Conservation (phyloP, 2,888 invertebrate genomes). For the Proisotoma minuta region DNA sequence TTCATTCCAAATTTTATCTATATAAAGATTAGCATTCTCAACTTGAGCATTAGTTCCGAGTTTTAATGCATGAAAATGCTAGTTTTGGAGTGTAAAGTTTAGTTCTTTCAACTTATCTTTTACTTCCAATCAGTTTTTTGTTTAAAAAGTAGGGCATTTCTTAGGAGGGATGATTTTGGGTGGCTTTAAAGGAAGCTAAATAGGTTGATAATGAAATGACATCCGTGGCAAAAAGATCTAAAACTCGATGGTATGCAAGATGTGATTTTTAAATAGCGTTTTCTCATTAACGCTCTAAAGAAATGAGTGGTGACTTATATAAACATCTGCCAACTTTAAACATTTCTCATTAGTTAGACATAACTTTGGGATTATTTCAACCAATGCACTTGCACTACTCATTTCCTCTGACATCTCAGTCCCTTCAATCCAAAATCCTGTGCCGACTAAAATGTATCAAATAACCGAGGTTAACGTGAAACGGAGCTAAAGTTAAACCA, state of each 20-base stretch:
- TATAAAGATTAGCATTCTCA: no score
- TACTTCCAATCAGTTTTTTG: no score
- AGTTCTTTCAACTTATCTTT: no score
- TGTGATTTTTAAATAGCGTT: not conserved
- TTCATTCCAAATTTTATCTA: no score
- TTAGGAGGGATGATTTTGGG: no score
- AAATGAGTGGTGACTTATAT: not conserved
- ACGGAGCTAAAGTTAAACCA: conserved; percentile 8
- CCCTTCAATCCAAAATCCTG: not conserved
- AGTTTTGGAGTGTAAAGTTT: no score
- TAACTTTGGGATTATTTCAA: not conserved
- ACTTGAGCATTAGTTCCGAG: no score
- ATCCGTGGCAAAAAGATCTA: no score
- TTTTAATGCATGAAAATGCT: no score
- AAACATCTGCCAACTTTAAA: not conserved
- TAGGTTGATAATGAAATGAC: no score
- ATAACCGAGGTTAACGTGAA: not conserved
- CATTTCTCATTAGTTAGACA: not conserved
- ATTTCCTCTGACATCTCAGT: not conserved
- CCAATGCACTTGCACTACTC: not conserved
- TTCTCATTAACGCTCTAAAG: not conserved
- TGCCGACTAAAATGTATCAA: not conserved
- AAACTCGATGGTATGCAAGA: not conserved
- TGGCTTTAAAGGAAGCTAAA: no score
- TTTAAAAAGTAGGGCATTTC: no score